These are phyloP conservation scores for Cartodere bifasciata DNA, from an alignment of 2,888 invertebrate genomes.

Conservation along the genomic window DNA sequence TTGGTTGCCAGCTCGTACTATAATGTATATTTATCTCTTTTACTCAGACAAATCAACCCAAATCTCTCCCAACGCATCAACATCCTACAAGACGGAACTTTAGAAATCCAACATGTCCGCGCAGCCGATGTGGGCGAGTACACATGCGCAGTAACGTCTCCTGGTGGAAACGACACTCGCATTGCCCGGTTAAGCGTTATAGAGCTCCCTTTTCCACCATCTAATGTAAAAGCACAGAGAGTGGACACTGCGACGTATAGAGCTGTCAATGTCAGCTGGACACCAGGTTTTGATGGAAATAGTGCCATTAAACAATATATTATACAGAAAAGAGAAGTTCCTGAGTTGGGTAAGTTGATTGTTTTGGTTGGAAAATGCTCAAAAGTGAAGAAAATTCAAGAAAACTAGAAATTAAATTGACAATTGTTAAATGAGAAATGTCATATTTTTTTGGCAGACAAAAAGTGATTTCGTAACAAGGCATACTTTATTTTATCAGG, in stretches of 20 bases:
- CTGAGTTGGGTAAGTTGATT: slow-evolving; percentile 59
- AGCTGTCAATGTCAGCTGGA: slow-evolving; percentile 88
- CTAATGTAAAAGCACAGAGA: slow-evolving; percentile 65
- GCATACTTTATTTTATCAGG: too few relatives aligned
- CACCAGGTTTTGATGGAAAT: slow-evolving; percentile 94
- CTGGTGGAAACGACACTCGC: slow-evolving; percentile 87
- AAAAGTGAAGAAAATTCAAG: too few relatives aligned
- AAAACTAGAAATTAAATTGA: too few relatives aligned
- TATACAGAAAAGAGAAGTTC: slow-evolving; percentile 80
- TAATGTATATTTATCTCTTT: not conserved
- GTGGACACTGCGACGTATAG: slow-evolving; percentile 52
- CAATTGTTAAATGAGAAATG: too few relatives aligned
- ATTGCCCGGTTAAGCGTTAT: slow-evolving; percentile 77
- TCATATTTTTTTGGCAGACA: too few relatives aligned
- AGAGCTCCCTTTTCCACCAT: slow-evolving; percentile 89
- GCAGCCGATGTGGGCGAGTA: slow-evolving; percentile 91
- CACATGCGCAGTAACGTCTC: slow-evolving; percentile 78
- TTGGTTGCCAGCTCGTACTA: too few relatives aligned
- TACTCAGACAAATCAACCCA: slow-evolving; percentile 42
- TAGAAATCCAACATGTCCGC: slow-evolving; percentile 78
- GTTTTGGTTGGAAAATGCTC: slow-evolving; percentile 10
- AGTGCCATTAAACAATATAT: slow-evolving; percentile 88
- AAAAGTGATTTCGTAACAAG: too few relatives aligned
- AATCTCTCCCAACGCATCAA: slow-evolving; percentile 56
- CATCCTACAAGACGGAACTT: slow-evolving; percentile 68